These are phyloP conservation scores for Brachyptera risi DNA, from an alignment of 2,888 invertebrate genomes.

Conservation along the genomic window DNA sequence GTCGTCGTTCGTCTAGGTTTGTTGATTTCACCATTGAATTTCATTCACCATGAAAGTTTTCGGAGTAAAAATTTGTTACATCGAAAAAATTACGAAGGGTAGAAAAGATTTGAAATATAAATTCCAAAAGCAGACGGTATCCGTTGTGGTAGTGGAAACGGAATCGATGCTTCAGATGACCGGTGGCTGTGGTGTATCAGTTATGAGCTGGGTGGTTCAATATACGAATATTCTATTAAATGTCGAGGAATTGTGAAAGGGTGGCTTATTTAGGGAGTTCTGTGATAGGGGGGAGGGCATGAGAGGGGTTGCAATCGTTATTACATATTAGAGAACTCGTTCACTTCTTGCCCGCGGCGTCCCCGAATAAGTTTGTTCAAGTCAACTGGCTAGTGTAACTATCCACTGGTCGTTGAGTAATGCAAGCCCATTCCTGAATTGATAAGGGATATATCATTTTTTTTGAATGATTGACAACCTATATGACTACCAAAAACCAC, in stretches of 20 bases:
- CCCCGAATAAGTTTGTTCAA: constrained; percentile 9
- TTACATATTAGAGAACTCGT: constrained; percentile 9
- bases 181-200: constrained; percentile 25
- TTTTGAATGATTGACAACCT: constrained; percentile 17
- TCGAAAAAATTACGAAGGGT: constrained; percentile 4
- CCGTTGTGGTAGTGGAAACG: constrained; percentile 21
- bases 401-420: background rate
- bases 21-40: background rate
- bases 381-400: background rate
- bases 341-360: background rate
- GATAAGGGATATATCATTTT: constrained; percentile 9
- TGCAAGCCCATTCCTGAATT: constrained; percentile 1
- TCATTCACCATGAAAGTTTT: background rate
- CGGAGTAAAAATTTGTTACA: background rate
- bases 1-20: too few species aligned
- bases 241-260: constrained; percentile 2
- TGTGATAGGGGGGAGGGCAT: background rate
- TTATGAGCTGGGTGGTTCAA: constrained; percentile 1
- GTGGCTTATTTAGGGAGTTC: background rate
- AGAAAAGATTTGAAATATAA: constrained; percentile 27
- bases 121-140: constrained; percentile 22
- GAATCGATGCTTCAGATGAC: constrained; percentile 23
- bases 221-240: constrained; percentile 17
- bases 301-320: constrained; percentile 9
- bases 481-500: constrained; percentile 10